phyloP scores from a whole-genome alignment of 2,888 invertebrate genomes.

The Dynastes tityus region DNA sequence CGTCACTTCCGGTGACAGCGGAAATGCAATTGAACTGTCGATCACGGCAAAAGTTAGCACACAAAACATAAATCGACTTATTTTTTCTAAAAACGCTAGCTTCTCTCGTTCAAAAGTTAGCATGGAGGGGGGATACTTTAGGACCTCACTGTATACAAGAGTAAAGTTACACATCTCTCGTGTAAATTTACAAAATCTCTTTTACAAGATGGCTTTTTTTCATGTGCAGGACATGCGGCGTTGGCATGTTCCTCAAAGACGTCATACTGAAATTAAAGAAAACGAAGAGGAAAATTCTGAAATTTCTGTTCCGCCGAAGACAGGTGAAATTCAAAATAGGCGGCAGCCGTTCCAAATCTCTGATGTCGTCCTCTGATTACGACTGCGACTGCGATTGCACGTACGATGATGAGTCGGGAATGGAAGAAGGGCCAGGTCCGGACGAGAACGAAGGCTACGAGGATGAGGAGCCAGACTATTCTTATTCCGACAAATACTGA shows the following conservation, averaged over 20 bases:
- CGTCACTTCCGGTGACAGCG: no score
- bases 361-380: constrained; percentile 22
- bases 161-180: neutral
- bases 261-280: constrained; percentile 46
- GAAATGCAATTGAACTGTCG: no score
- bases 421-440: neutral
- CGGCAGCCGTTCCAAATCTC: neutral
- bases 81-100: no score
- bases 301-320: constrained; percentile 4
- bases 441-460: constrained; percentile 18
- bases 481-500: neutral
- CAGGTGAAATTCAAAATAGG: constrained; percentile 37
- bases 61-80: no score
- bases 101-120: no score
- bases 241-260: constrained; percentile 51
- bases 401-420: constrained; percentile 38
- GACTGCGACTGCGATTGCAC: constrained; percentile 27
- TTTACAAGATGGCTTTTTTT: neutral
- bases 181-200: no score
- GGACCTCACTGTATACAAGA: no score
- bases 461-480: constrained; percentile 10
- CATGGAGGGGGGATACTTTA: no score
- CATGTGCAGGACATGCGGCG: constrained; percentile 47
- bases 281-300: constrained; percentile 34
- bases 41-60: no score